Conservation (phyloP, 2,888 invertebrate species). For the Prenolepis imparis region DNA sequence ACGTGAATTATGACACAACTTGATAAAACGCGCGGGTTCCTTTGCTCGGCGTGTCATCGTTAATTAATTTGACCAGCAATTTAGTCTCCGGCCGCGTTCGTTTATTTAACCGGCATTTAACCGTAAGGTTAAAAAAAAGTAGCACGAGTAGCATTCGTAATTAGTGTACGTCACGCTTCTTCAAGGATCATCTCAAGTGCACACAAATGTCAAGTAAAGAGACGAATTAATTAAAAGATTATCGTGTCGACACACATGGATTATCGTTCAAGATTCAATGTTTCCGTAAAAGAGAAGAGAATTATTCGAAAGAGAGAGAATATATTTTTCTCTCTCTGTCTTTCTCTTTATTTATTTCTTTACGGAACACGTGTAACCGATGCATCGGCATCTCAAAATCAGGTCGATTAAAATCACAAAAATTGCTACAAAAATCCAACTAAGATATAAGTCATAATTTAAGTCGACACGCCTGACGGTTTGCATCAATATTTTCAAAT, state of each 20-base stretch:
- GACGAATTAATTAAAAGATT: background rate
- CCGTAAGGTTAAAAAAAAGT: background rate
- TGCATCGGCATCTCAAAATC: background rate
- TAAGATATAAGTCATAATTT: background rate
- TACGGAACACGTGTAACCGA: background rate
- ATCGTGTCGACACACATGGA: background rate
- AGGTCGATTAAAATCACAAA: background rate
- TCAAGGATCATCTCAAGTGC: background rate
- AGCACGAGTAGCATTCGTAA: background rate
- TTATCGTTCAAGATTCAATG: background rate
- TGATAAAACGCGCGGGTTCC: background rate
- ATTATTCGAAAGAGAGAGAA: background rate
- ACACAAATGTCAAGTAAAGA: background rate
- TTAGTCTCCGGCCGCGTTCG: background rate
- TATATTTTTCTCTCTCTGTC: background rate
- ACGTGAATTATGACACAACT: constrained; percentile 3
- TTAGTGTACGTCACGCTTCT: background rate
- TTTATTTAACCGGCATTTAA: constrained; percentile 9
- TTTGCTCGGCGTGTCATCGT: background rate
- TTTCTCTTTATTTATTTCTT: background rate
- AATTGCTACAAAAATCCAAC: background rate
- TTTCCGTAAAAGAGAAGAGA: background rate
- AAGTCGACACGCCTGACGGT: background rate
- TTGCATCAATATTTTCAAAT: background rate
- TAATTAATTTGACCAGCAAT: constrained; percentile 34